Evolutionary conservation across 2,113 vertebrate species (phyloP), one percentile per base, ranked within the genome.

Genomic region (Cranoglanis bouderius): DNA sequence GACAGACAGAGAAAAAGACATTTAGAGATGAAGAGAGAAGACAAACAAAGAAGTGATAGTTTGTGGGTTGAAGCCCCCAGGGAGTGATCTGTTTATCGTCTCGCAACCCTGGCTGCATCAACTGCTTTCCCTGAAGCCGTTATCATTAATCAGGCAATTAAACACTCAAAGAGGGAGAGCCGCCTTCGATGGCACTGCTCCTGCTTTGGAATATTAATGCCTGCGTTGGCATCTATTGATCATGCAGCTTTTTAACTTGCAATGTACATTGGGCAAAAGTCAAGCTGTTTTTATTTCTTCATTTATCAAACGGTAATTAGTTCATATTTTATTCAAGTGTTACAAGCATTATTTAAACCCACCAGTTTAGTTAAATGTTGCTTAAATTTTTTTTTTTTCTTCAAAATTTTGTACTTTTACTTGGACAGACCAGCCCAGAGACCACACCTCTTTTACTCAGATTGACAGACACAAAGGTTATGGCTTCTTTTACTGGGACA

Each of bases 71-170:
- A 86, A 77, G 43, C n/a, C 53, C 24, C 12, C 49, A 57, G 70
- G 12, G 67, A 24, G 70, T 8, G 32, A 55, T 85, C 57, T 74
- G 65, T 38, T 77, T n/a, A 18, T 16, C 16, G 21, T 57, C 82
- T 19, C 38, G 77, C 10, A 53, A 61, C 40, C 55, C 35, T 55
- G 81, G 53, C 53, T 78, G 55, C 24, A 6, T 75, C 82, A 51
- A 49, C 40, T 13, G 19, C 40, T 38, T 63, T 59, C 63, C 26
- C 78, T 26, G n/a, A 70, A 70, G 40, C 38, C 38, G 29, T 75
- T 85, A 85, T 91, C 55, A 74, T 91, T 87, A 87, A 82, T 89
- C 88, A 81, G 29, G 55, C 61, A 63, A 75, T 89, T 89, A 89
- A 89, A 84, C 75, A 85, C 88, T 87, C 21, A 2, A 85, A 46